Evolutionary conservation across 2,888 invertebrate species (phyloP).

Genomic region (Apodemia duryi): DNA sequence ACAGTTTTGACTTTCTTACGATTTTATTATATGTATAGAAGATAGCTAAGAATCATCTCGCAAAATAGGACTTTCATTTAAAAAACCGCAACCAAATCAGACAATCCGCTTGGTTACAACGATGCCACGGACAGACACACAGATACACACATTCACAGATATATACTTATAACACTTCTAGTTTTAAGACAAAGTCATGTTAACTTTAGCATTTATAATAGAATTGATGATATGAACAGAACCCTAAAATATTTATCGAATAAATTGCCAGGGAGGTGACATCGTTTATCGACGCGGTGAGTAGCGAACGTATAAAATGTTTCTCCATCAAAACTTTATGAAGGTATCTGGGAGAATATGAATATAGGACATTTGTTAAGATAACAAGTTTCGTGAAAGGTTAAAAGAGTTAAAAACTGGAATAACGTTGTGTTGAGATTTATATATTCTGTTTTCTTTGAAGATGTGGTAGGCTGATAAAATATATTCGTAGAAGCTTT

Average conservation of each 20-base stretch:
- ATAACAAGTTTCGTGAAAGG: slow-evolving; percentile 9
- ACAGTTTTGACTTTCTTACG: too few relatives aligned
- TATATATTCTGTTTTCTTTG: not conserved
- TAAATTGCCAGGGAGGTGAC: slow-evolving; percentile 8
- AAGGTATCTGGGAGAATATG: slow-evolving; percentile 12
- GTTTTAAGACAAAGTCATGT: too few relatives aligned
- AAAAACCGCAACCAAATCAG: too few relatives aligned
- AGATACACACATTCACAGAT: too few relatives aligned
- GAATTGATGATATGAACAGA: not conserved
- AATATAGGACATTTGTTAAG: slow-evolving; percentile 11
- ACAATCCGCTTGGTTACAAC: too few relatives aligned
- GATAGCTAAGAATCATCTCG: too few relatives aligned
- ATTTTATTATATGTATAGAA: too few relatives aligned
- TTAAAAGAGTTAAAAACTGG: slow-evolving; percentile 1
- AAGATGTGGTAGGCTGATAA: not conserved
- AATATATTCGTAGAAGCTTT: not conserved
- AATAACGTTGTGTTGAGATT: slow-evolving; percentile 1
- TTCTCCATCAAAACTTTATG: slow-evolving; percentile 8
- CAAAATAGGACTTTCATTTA: too few relatives aligned
- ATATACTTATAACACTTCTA: too few relatives aligned
- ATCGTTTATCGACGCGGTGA: slow-evolving; percentile 12
- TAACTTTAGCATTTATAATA: too few relatives aligned
- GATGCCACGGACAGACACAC: too few relatives aligned
- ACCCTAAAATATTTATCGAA: slow-evolving; percentile 6
- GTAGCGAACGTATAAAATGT: slow-evolving; percentile 10